Evolutionary conservation across 1,140 invertebrate genomes (phyloP).

Genomic region (Bombus polaris): DNA sequence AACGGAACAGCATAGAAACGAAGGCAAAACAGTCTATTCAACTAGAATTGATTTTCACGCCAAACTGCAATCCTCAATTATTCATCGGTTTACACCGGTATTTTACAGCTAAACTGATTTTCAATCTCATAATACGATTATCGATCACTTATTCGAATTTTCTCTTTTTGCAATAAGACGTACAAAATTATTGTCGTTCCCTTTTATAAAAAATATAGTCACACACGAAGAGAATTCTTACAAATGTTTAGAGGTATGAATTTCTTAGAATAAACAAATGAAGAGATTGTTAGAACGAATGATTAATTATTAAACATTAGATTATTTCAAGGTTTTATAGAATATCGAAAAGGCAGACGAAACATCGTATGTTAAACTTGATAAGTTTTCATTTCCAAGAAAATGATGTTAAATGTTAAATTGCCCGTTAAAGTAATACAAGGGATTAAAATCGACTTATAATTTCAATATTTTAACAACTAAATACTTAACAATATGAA

Average conservation of each 20-base stretch:
- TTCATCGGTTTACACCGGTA: background rate
- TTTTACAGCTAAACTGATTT: constrained; percentile 3
- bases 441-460: too few species aligned
- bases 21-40: constrained; percentile 3
- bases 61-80: constrained; percentile 23
- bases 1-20: background rate
- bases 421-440: too few species aligned
- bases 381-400: background rate
- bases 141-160: background rate
- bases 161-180: background rate
- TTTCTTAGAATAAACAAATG: background rate
- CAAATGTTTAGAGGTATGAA: too few species aligned
- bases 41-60: constrained; percentile 19
- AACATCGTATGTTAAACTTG: background rate
- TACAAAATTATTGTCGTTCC: background rate
- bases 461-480: too few species aligned
- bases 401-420: too few species aligned
- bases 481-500: too few species aligned
- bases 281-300: background rate
- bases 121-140: background rate
- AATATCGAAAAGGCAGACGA: background rate
- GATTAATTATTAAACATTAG: background rate
- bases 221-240: background rate
- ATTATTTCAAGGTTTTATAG: background rate
- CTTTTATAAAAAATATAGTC: background rate